These are phyloP conservation scores for Ectropis grisescens DNA, from an alignment of 1,140 invertebrate species.

Conservation along the genomic window DNA sequence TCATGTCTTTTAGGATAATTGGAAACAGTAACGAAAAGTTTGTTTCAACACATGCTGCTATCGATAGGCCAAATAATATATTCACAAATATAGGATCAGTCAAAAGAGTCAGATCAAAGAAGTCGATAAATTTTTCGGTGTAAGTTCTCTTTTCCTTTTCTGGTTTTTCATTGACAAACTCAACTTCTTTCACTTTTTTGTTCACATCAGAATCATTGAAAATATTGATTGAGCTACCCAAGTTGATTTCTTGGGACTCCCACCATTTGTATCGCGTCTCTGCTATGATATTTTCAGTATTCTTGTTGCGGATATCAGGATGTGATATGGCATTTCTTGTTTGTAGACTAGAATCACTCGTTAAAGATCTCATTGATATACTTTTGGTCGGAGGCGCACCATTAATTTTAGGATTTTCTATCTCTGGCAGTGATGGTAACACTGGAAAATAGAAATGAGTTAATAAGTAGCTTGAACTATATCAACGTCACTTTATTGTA, in stretches of 20 bases:
- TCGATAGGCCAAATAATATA: conserved; percentile 76
- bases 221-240: conserved; percentile 57
- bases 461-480: no score
- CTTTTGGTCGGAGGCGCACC: conserved; percentile 28
- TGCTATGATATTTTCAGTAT: conserved; percentile 22
- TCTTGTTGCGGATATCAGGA: conserved; percentile 42
- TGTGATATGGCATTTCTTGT: conserved; percentile 49
- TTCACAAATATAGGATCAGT: conserved; percentile 69
- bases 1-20: conserved; percentile 74
- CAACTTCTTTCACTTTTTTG: conserved; percentile 19
- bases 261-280: conserved; percentile 55
- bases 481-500: no score
- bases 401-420: conserved; percentile 22
- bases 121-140: conserved; percentile 33
- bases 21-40: conserved; percentile 78
- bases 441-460: conserved; percentile 31
- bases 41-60: conserved; percentile 77
- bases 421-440: conserved; percentile 11
- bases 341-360: conserved; percentile 25
- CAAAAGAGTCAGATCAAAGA: conserved; percentile 55
- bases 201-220: conserved; percentile 35
- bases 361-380: conserved; percentile 40
- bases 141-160: conserved; percentile 21
- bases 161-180: conserved; percentile 9
- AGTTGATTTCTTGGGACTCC: conserved; percentile 64